Evolutionary conservation across 2,797 vertebrate species (phyloP).

Genomic region (Buphagus erythrorhynchus): DNA sequence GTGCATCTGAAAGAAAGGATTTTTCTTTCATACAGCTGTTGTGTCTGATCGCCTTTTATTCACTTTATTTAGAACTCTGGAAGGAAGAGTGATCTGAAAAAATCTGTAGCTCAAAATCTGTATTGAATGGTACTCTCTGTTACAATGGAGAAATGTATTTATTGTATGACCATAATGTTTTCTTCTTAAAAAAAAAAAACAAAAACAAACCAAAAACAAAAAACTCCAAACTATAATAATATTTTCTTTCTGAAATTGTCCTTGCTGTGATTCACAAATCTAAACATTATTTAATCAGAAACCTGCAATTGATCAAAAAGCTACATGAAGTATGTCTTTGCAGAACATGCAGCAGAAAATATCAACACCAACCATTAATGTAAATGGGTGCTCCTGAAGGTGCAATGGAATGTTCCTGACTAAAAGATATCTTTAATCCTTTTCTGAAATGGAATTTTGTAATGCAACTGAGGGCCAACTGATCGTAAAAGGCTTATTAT

Average conservation of each 20-base stretch:
- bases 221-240: neutral
- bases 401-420: neutral
- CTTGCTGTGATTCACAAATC: neutral
- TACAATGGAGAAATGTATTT: neutral
- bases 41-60: neutral
- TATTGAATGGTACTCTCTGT: neutral
- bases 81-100: neutral
- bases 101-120: neutral
- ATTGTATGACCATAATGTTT: neutral
- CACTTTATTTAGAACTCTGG: neutral
- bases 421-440: neutral
- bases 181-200: neutral
- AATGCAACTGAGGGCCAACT: neutral
- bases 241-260: neutral
- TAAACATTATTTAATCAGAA: neutral
- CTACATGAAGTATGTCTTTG: neutral
- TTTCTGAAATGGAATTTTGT: slow-evolving; percentile 23
- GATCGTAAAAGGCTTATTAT: neutral
- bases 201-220: neutral
- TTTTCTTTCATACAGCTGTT: neutral
- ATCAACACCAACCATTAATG: neutral
- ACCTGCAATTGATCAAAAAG: neutral
- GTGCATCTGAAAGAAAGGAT: neutral
- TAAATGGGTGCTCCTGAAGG: neutral
- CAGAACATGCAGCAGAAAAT: neutral